Percentiles rank a stretch among this genome's conserved stretches.
Evolutionary conservation across 2,113 vertebrate genomes (phyloP).

Genomic region (Pterocles burchelli): DNA sequence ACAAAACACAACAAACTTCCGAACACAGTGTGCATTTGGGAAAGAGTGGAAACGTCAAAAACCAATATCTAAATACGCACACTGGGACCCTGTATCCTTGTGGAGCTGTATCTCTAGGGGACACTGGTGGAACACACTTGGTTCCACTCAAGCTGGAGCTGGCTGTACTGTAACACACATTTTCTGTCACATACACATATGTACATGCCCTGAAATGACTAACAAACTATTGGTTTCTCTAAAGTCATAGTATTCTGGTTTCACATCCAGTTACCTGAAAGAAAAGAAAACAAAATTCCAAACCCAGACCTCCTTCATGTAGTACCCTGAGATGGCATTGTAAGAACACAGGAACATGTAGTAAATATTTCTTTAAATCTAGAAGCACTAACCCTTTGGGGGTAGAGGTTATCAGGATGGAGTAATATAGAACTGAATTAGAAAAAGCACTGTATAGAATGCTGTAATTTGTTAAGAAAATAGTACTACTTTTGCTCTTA

Average conservation of each 20-base stretch:
- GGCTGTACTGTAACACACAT: neutral
- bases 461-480: neutral
- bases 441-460: neutral
- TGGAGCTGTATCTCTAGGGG: neutral
- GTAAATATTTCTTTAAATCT: neutral
- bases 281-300: neutral
- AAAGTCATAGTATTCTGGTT: neutral
- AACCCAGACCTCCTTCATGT: neutral
- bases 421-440: neutral
- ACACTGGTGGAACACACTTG: neutral
- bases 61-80: neutral
- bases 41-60: neutral
- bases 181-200: neutral
- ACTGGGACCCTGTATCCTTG: neutral
- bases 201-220: neutral
- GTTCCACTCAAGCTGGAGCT: neutral
- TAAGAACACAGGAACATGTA: neutral
- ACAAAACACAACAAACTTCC: neutral
- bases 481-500: neutral
- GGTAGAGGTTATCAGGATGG: neutral
- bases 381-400: neutral
- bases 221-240: neutral
- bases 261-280: neutral
- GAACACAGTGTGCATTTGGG: neutral
- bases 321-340: rapidly evolving